Evolutionary conservation across 2,888 invertebrate species (phyloP).

Genomic region (Tachystola acroxantha): DNA sequence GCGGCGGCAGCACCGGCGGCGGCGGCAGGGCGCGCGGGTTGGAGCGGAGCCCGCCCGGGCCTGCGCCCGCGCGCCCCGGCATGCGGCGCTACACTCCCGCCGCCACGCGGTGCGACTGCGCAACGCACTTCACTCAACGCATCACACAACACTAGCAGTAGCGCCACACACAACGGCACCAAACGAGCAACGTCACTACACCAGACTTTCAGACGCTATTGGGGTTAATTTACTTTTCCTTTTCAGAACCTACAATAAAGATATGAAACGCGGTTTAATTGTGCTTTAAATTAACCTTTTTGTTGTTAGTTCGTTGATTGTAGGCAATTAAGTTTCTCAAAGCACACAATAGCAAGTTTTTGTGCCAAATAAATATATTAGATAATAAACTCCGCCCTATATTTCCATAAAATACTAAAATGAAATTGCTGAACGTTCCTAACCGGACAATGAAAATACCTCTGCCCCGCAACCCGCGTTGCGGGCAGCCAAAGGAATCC

Average conservation of each 20-base stretch:
- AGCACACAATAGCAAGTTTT: too few species aligned
- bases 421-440: constrained; percentile 3
- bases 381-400: too few species aligned
- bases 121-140: constrained; percentile 23
- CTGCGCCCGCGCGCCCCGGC: constrained; percentile 72
- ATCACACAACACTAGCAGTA: constrained; percentile 11
- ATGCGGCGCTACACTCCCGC: constrained; percentile 63
- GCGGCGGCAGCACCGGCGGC: constrained; percentile 67
- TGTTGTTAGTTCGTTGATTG: too few species aligned
- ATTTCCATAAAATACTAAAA: too few species aligned
- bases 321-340: too few species aligned
- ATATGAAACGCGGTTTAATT: too few species aligned
- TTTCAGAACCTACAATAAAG: constrained; percentile 3
- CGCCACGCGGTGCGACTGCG: constrained; percentile 34
- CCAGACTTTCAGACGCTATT: constrained; percentile 2
- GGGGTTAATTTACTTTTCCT: neutral
- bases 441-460: constrained; percentile 9
- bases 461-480: constrained; percentile 5
- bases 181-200: too few species aligned
- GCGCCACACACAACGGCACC: neutral
- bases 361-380: too few species aligned
- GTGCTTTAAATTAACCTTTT: too few species aligned
- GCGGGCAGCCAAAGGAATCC: constrained; percentile 19
- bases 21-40: constrained; percentile 69
- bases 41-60: constrained; percentile 69